Base-by-base conservation (phyloP, 35 echinoderm and acorn worm genomes). In the Holothuria glaberrima region DNA sequence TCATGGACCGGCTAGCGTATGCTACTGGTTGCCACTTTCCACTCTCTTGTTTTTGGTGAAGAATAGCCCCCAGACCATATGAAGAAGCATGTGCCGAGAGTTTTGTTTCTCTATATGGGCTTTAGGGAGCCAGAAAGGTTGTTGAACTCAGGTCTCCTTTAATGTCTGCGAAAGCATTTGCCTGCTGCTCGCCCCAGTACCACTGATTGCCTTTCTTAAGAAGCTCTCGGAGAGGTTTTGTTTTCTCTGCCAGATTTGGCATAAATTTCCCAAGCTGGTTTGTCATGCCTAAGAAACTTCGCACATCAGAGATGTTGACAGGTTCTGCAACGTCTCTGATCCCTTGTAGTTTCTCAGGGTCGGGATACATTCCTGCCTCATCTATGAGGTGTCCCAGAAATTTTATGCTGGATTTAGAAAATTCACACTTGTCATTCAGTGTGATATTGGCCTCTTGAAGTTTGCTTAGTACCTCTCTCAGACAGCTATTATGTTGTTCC, bases 361-460 rank as follows among this genome's bases (percentile, higher is more conserved):
- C 88, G 21, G 75, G 44, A 5, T 90, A 31, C 2, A 90, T 45
- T 5, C 69, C 73, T 21, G 62, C 22, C 9, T 56, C 88, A 45
- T 77, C 30, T 19, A 90, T 27, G 1, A 90, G 19, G 12, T 90
- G 88, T 22, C 95, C 95, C 48, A 97, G 61, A 70, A 94, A 97
- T 46, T 24, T 80, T 32, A 91, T 80, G 3, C 17, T 36, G 10
- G 14, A 59, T 45, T 80, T 29, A 56, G 27, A 4, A 24, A 93
- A 91, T 44, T 72, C 69, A 65, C 88, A 97, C 80, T 93, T 97
- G 12, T 91, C 64, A 71, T 97, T 93, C 0, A 97, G 54, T 0
- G 48, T 83, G 5, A 96, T 54, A 9, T 80, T 56, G 30, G 83
- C 88, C 29, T 88, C 22, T 46, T 91, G 48, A 4, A 92, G 71